Conservation (phyloP, 1,140 invertebrate species). For the Cydia amplana region DNA sequence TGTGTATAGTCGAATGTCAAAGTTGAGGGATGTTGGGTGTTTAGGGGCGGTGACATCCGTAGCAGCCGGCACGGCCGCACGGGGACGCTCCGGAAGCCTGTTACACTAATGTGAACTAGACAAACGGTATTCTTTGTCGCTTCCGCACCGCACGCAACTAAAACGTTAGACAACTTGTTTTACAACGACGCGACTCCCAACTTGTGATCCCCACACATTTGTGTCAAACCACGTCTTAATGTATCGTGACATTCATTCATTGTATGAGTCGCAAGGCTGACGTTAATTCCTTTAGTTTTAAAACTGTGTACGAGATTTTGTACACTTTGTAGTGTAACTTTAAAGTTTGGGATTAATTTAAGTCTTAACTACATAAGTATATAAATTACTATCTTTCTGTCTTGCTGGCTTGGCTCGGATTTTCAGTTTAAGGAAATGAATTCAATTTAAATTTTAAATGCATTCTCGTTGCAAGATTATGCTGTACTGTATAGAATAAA, state of each 20-base stretch:
- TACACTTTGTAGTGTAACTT: constrained; percentile 11
- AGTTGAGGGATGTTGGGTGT: constrained; percentile 36
- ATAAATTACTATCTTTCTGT: constrained; percentile 12
- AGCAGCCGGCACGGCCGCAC: constrained; percentile 35
- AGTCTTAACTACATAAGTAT: constrained; percentile 20
- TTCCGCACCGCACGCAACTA: constrained; percentile 44
- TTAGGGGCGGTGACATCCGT: constrained; percentile 40
- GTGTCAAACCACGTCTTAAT: constrained; percentile 12
- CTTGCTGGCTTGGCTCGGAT: background rate
- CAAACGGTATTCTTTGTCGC: constrained; percentile 47
- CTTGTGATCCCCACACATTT: constrained; percentile 30
- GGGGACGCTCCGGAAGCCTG: constrained; percentile 36
- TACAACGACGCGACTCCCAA: constrained; percentile 34
- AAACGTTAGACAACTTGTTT: constrained; percentile 44
- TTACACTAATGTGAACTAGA: constrained; percentile 43
- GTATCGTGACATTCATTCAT: constrained; percentile 14
- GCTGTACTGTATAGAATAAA: background rate
- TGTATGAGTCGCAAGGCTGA: constrained; percentile 20
- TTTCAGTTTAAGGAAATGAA: constrained; percentile 26
- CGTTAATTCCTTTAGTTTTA: constrained; percentile 24
- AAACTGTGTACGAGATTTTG: constrained; percentile 5
- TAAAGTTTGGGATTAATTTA: constrained; percentile 12
- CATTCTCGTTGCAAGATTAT: constrained; percentile 27
- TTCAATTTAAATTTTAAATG: constrained; percentile 23
- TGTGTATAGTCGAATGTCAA: constrained; percentile 37